phyloP scores from a whole-genome alignment of 2,888 invertebrate species.

The Limnephilus rhombicus region DNA sequence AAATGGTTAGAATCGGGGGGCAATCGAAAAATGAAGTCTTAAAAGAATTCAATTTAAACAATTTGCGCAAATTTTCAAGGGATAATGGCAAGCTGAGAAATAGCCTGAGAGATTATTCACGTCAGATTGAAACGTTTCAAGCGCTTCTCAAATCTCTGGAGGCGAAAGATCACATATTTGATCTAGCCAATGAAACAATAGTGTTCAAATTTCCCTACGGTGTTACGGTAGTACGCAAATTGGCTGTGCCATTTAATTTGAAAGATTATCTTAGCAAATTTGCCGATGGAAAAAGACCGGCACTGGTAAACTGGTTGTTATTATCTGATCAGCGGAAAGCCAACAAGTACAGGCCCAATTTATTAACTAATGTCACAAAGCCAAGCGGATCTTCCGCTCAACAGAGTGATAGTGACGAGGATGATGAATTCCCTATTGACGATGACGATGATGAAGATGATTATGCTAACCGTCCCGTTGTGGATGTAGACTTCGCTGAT shows the following conservation, averaged over 20 bases:
- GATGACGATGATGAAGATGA: not conserved
- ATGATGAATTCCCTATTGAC: not conserved
- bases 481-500: not conserved
- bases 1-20: slow-evolving; percentile 84
- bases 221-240: not conserved
- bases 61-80: slow-evolving; percentile 66
- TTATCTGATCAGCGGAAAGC: not conserved
- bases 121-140: slow-evolving; percentile 66
- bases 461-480: not conserved
- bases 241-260: not conserved
- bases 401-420: not conserved
- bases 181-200: not conserved
- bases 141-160: slow-evolving; percentile 72
- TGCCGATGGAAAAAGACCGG: not conserved
- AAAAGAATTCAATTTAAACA: slow-evolving; percentile 76
- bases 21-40: slow-evolving; percentile 81
- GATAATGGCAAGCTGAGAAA: not conserved
- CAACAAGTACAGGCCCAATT: not conserved
- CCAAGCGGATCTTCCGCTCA: not conserved
- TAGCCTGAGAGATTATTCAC: not conserved
- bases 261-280: not conserved
- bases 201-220: not conserved
- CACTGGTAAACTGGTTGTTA: slow-evolving; percentile 24
- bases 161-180: slow-evolving; percentile 67
- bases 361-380: not conserved